These are phyloP conservation scores for Mythimna albipuncta DNA, from an alignment of 2,888 invertebrate species.

Conservation along the genomic window DNA sequence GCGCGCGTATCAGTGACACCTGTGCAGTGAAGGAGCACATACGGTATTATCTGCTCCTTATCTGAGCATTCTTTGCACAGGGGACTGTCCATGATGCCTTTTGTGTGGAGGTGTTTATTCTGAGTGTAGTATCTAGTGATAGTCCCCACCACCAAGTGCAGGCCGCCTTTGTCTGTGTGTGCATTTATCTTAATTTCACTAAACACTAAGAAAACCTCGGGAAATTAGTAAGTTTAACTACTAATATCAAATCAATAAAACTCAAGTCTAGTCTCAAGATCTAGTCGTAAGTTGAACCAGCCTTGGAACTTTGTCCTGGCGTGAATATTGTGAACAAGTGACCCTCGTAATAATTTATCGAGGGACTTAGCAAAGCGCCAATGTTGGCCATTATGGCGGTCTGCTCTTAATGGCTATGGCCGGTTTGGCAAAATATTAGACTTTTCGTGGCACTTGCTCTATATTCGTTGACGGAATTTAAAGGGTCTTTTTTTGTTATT, in stretches of 20 bases:
- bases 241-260: slow-evolving; percentile 37
- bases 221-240: slow-evolving; percentile 3
- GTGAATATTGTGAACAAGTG: slow-evolving; percentile 21
- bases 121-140: too few relatives aligned
- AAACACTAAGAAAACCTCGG: slow-evolving; percentile 13
- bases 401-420: slow-evolving; percentile 30
- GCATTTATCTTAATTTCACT: neutral
- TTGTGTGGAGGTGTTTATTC: too few relatives aligned
- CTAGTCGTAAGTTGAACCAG: slow-evolving; percentile 27
- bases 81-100: too few relatives aligned
- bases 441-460: slow-evolving; percentile 6
- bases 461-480: neutral
- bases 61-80: too few relatives aligned
- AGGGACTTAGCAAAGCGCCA: slow-evolving; percentile 22
- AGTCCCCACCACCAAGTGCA: too few relatives aligned
- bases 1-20: too few relatives aligned
- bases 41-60: too few relatives aligned
- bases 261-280: slow-evolving; percentile 21
- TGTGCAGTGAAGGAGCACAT: too few relatives aligned
- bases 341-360: slow-evolving; percentile 54
- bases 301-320: slow-evolving; percentile 28
- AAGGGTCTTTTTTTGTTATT: neutral
- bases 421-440: slow-evolving; percentile 28
- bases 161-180: too few relatives aligned
- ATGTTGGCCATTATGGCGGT: slow-evolving; percentile 28